These are phyloP conservation scores for Leiothrix lutea DNA, from an alignment of 2,113 vertebrate species.

Conservation along the genomic window DNA sequence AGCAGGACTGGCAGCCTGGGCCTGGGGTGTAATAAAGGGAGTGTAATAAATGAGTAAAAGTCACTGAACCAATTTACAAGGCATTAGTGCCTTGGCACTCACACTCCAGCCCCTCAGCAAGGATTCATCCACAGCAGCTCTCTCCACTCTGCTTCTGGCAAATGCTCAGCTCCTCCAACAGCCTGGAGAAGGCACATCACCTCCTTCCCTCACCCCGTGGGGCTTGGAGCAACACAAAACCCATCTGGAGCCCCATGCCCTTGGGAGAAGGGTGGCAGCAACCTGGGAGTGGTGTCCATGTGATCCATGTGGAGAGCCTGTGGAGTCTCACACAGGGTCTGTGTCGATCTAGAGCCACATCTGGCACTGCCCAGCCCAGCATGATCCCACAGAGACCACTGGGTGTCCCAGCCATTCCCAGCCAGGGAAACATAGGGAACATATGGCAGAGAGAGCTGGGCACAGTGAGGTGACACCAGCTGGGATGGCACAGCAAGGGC, in stretches of 20 bases:
- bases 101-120: background rate
- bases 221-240: background rate
- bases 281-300: background rate
- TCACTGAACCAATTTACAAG: slow-evolving; percentile 56
- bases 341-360: background rate
- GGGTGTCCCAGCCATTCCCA: background rate
- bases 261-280: background rate
- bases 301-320: background rate
- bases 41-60: slow-evolving; percentile 45
- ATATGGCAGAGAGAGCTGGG: background rate
- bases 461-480: background rate
- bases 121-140: slow-evolving; percentile 3
- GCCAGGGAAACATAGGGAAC: background rate
- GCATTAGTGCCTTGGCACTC: slow-evolving; percentile 45
- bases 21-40: background rate
- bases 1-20: background rate
- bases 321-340: background rate
- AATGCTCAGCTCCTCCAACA: background rate
- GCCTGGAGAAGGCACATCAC: background rate
- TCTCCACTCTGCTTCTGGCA: slow-evolving; percentile 23
- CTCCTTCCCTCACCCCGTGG: background rate
- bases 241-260: background rate
- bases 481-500: background rate
- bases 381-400: fast-evolving
- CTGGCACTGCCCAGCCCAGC: background rate